phyloP scores from a whole-genome alignment of 2,113 vertebrate species.

The Rhynchomys soricoides region DNA sequence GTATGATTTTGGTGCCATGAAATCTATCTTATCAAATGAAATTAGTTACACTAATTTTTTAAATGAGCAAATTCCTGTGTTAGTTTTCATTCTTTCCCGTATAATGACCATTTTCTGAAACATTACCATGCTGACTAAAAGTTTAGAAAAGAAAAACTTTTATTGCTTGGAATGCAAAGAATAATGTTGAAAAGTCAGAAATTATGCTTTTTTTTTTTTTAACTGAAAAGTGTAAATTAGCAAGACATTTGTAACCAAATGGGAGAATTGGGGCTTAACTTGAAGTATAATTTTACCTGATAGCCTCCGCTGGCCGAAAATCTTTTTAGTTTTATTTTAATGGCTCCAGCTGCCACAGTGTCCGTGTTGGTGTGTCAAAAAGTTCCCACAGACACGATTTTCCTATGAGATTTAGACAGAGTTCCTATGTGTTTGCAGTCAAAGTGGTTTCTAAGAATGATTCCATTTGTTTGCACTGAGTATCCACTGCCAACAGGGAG shows the following conservation, averaged over 20 bases:
- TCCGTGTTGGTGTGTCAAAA: background rate
- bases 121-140: background rate
- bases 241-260: background rate
- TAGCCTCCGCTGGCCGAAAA: background rate
- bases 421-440: background rate
- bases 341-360: background rate
- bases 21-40: background rate
- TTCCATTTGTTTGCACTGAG: background rate
- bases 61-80: background rate
- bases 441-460: background rate
- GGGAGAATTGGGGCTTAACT: background rate
- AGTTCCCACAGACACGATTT: background rate
- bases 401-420: background rate
- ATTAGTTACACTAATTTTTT: background rate
- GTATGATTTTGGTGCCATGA: background rate
- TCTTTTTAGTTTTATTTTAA: background rate
- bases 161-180: background rate
- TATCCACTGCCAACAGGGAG: background rate
- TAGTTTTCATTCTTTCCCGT: background rate
- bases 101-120: background rate
- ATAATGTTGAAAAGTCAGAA: constrained; percentile 6
- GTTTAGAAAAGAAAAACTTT: background rate
- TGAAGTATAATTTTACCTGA: background rate
- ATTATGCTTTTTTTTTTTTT: background rate
- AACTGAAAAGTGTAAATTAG: background rate